These are phyloP conservation scores for Oxygymnocypris stewartii DNA, from an alignment of 2,113 vertebrate species.

Conservation along the genomic window DNA sequence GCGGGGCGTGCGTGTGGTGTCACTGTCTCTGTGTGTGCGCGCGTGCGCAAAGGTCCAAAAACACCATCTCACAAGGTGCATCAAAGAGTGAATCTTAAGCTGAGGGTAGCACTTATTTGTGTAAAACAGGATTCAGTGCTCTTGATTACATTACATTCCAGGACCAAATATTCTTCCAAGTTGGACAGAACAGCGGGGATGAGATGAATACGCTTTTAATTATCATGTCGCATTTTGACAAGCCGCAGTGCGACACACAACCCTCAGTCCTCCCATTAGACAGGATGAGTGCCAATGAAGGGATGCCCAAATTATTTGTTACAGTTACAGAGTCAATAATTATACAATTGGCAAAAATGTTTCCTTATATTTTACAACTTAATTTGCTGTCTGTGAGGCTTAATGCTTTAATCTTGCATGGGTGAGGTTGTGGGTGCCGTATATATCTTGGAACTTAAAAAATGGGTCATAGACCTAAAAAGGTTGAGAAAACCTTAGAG, in stretches of 20 bases:
- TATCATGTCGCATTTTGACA: background rate
- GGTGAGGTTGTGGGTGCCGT: background rate
- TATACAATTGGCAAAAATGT: conserved; percentile 1
- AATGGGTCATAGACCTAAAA: background rate
- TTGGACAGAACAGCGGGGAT: background rate
- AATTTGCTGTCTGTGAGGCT: background rate
- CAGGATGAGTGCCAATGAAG: conserved; percentile 17
- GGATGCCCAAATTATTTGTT: conserved; percentile 18
- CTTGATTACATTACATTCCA: background rate
- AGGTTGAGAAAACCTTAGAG: background rate
- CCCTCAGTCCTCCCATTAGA: conserved; percentile 21
- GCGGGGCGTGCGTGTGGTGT: background rate
- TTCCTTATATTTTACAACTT: background rate
- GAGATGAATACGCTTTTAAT: conserved; percentile 8
- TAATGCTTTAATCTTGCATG: background rate
- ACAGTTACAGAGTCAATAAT: conserved; percentile 16
- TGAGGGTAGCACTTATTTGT: background rate
- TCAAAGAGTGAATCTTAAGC: background rate
- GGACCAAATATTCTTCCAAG: background rate
- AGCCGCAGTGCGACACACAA: background rate
- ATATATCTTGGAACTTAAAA: background rate
- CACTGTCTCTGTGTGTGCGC: background rate
- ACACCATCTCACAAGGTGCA: background rate
- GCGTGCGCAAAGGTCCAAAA: background rate
- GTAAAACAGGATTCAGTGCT: background rate